Evolutionary conservation across 2,113 vertebrate genomes (phyloP).

Genomic region (Ondatra zibethicus): DNA sequence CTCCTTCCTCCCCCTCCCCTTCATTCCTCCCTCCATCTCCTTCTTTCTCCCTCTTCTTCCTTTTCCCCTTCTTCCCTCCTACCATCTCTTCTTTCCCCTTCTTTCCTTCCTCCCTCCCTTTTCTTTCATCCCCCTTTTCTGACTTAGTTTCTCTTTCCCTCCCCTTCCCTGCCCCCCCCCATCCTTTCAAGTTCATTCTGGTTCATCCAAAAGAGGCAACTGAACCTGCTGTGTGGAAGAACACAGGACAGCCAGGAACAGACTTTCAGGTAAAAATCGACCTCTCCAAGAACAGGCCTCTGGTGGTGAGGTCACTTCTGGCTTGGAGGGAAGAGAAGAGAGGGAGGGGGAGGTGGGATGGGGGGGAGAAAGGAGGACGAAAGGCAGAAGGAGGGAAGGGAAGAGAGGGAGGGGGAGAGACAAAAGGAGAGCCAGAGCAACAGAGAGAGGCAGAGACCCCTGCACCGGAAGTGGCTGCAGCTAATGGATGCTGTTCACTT

Average conservation of each 20-base stretch:
- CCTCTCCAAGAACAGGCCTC: neutral
- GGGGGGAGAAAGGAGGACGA: neutral
- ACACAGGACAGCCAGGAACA: neutral
- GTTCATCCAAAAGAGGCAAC: neutral
- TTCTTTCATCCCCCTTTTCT: neutral
- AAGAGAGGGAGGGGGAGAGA: neutral
- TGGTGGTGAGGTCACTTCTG: neutral
- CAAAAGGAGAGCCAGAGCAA: rapidly evolving
- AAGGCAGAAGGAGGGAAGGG: neutral
- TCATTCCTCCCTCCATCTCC: too few species aligned
- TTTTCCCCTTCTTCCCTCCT: neutral
- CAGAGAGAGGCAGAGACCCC: neutral
- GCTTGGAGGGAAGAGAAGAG: neutral
- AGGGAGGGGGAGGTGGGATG: neutral
- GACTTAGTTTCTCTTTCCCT: too few species aligned
- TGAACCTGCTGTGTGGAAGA: neutral
- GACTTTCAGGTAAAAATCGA: neutral
- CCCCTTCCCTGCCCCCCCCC: neutral
- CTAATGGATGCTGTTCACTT: neutral
- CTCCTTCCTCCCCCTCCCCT: neutral
- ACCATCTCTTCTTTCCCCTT: too few species aligned
- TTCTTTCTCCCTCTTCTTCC: neutral
- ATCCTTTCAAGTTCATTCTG: neutral
- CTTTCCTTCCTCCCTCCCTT: neutral
- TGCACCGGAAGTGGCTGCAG: neutral